Percentiles rank a stretch among this genome's conserved stretches.
phyloP scores from a whole-genome alignment of 2,888 invertebrate species.

The Catocala nupta region DNA sequence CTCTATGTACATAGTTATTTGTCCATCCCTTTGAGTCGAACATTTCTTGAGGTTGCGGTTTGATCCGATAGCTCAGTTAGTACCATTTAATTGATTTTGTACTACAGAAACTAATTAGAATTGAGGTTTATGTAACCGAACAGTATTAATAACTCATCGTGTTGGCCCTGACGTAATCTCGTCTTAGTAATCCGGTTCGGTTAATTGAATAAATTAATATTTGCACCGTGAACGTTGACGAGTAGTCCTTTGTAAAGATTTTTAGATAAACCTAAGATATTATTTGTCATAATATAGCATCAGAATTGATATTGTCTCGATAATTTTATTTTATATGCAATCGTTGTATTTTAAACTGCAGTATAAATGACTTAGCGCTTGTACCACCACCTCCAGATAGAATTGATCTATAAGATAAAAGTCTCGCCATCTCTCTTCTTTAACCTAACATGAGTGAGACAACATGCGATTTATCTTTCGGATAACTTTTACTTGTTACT shows the following conservation, averaged over 20 bases:
- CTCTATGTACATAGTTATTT: constrained; percentile 52
- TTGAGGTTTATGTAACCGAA: constrained; percentile 82
- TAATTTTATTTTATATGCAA: too few relatives aligned
- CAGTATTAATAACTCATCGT: constrained; percentile 79
- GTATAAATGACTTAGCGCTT: too few relatives aligned
- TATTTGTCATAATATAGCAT: not conserved
- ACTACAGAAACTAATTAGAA: constrained; percentile 84
- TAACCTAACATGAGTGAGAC: too few relatives aligned
- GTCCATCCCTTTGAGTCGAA: constrained; percentile 74
- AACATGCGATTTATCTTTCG: too few relatives aligned
- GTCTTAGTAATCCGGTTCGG: constrained; percentile 64
- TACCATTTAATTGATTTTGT: constrained; percentile 84
- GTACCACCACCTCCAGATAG: too few relatives aligned
- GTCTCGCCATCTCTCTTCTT: too few relatives aligned
- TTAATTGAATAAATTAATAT: constrained; percentile 67
- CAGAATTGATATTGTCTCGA: too few relatives aligned
- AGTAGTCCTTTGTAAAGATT: constrained; percentile 6
- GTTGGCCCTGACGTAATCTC: constrained; percentile 72
- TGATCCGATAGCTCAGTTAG: constrained; percentile 71
- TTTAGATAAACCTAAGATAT: not conserved
- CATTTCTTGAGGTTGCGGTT: constrained; percentile 79
- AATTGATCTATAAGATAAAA: too few relatives aligned
- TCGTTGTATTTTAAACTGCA: too few relatives aligned
- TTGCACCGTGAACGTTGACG: constrained; percentile 23
- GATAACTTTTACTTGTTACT: too few relatives aligned